Base-by-base conservation (phyloP, 1,140 invertebrate genomes). In the Pararge aegeria region DNA sequence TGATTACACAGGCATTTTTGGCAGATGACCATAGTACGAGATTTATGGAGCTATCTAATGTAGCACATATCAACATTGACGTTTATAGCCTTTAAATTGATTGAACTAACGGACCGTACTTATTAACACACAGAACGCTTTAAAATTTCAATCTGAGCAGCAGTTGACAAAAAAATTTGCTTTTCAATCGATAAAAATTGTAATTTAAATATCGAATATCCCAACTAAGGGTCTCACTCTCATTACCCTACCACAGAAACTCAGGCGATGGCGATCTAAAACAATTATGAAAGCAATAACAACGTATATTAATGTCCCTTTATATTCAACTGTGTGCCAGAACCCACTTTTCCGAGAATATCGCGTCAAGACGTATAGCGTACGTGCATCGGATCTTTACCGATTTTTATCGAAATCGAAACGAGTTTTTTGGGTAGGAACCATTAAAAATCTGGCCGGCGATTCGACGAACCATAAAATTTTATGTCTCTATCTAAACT, bases 331-430 rank as follows among this genome's bases (percentile, higher is more conserved):
- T 40, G 42, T 49, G 55, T 40, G 21, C 46, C 53, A 61, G 34
- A 55, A 37, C 34, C 19, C 38, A 52, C 50, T 62, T 54, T 81
- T 83, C 80, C 57, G 21, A 68, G 77, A 81, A 83, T 61, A 70
- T 66, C 57, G 59, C 27, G 42, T n/a, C 6, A 51, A 68, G 54
- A 65, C 57, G 46, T 46, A 59, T 42, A 13, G 50, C 50, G 64
- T 76, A 80, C 80, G 80, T 79, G 78, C 72, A 73, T 75, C 70
- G 78, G 69, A 68, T 79, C 64, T 72, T 75, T 78, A 80, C 77
- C 78, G 80, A 83, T 83, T 80, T 78, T 80, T 80, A 83, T 83
- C 80, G 70, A 77, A 80, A 79, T 75, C 73, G 66, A 71, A 83
- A 83, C 76, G 68, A 55, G 79, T 80, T 77, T 73, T 80, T 77